Evolutionary conservation across 2,113 vertebrate genomes (phyloP).

Genomic region (Onychorhynchus coronatus): DNA sequence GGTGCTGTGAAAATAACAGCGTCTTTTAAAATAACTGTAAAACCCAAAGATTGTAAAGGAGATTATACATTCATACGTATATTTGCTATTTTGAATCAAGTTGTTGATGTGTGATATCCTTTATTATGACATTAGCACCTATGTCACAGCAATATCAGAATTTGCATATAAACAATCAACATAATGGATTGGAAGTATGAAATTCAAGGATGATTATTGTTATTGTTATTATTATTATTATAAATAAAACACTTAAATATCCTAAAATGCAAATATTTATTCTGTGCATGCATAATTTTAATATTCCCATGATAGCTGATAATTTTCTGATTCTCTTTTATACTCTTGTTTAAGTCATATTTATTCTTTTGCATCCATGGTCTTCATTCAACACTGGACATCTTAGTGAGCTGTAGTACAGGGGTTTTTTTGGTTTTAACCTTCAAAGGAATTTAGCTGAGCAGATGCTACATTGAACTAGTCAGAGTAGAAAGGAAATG

Average conservation of each 20-base stretch:
- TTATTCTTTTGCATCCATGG: not conserved
- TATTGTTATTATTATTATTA: not conserved
- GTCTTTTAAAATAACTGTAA: constrained; percentile 65
- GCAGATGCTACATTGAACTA: constrained; percentile 80
- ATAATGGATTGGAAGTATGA: constrained; percentile 44
- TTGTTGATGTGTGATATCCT: constrained; percentile 25
- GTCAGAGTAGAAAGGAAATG: constrained; percentile 79
- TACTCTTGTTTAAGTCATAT: not conserved
- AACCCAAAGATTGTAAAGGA: constrained; percentile 50
- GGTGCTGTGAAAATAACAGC: constrained; percentile 66
- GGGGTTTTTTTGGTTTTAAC: constrained; percentile 71
- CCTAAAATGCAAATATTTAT: constrained; percentile 59
- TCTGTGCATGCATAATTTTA: constrained; percentile 48
- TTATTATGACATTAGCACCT: constrained; percentile 65
- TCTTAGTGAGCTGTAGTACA: constrained; percentile 39
- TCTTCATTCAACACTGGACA: constrained; percentile 50
- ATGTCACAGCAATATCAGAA: constrained; percentile 61
- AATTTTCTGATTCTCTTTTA: constrained; percentile 3
- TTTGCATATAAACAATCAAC: constrained; percentile 68
- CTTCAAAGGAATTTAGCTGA: constrained; percentile 83
- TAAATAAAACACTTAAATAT: constrained; percentile 47
- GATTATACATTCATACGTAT: not conserved
- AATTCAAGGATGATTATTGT: constrained; percentile 34
- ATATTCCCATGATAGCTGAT: not conserved
- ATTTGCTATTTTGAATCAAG: constrained; percentile 41